A percentile compares a stretch with the other conserved stretches of the same genome.
phyloP scores from a whole-genome alignment of 2,888 invertebrate genomes.

The Cerastis leucographa region DNA sequence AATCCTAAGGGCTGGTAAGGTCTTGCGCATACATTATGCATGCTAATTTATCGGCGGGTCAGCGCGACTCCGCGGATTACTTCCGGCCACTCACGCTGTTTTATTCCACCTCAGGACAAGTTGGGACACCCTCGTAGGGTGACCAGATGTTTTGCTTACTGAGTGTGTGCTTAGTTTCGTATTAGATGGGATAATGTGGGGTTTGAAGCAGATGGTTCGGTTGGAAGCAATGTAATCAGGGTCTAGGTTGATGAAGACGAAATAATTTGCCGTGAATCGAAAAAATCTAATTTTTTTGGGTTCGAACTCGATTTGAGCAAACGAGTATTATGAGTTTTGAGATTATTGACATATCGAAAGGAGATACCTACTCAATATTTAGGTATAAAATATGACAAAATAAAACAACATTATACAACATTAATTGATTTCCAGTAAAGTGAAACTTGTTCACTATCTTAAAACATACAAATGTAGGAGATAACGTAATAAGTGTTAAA shows the following conservation, averaged over 20 bases:
- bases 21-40: slow-evolving; percentile 81
- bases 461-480: background rate
- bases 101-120: slow-evolving; percentile 47
- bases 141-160: slow-evolving; percentile 49
- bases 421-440: background rate
- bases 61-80: slow-evolving; percentile 65
- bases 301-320: slow-evolving; percentile 2
- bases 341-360: background rate
- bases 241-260: background rate
- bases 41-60: slow-evolving; percentile 81
- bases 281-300: background rate
- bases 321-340: slow-evolving; percentile 7
- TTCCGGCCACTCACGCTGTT: slow-evolving; percentile 51
- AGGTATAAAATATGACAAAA: no score
- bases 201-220: slow-evolving; percentile 13
- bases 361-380: background rate
- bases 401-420: background rate
- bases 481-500: no score
- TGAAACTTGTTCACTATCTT: background rate
- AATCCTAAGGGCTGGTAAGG: slow-evolving; percentile 68
- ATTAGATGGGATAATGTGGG: slow-evolving; percentile 27
- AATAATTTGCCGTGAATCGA: slow-evolving; percentile 2
- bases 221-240: background rate
- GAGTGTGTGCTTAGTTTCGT: slow-evolving; percentile 34
- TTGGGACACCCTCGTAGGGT: slow-evolving; percentile 23